These are phyloP conservation scores for Peribatodes rhomboidaria DNA, from an alignment of 2,888 invertebrate genomes.

Conservation along the genomic window DNA sequence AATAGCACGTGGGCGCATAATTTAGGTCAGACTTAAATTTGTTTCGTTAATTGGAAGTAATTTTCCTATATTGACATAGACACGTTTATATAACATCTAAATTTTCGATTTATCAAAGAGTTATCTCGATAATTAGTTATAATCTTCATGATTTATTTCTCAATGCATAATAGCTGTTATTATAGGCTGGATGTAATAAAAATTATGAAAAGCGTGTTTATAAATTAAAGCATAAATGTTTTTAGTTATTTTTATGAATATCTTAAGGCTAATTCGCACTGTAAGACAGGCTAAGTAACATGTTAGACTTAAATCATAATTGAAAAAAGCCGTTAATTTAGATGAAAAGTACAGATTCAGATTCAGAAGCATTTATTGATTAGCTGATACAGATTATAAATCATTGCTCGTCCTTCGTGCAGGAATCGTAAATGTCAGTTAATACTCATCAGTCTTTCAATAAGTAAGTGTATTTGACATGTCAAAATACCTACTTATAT, in stretches of 20 bases:
- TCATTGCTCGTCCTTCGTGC: too few relatives aligned
- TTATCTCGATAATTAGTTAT: constrained; percentile 41
- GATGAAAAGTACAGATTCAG: too few relatives aligned
- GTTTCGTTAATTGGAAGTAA: constrained; percentile 42
- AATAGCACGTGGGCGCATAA: constrained; percentile 38
- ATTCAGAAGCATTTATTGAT: too few relatives aligned
- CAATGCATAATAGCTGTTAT: constrained; percentile 29
- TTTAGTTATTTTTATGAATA: constrained; percentile 5
- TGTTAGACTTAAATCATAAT: not conserved
- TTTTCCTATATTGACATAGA: constrained; percentile 40
- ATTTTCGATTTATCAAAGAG: constrained; percentile 38
- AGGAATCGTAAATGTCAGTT: too few relatives aligned
- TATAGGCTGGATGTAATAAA: constrained; percentile 22
- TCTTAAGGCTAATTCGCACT: not conserved
- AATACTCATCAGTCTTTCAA: too few relatives aligned
- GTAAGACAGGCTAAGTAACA: not conserved
- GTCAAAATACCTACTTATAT: too few relatives aligned
- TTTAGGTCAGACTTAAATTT: constrained; percentile 10
- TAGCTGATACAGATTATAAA: too few relatives aligned
- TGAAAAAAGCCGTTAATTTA: not conserved
- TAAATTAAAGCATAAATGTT: constrained; percentile 7
- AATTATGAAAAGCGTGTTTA: constrained; percentile 26
- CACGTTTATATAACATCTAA: constrained; percentile 40
- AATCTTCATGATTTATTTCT: constrained; percentile 42
- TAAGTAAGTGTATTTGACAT: too few relatives aligned